Base-by-base conservation (phyloP, 1,140 invertebrate genomes). In the Wiebesia pumilae region DNA sequence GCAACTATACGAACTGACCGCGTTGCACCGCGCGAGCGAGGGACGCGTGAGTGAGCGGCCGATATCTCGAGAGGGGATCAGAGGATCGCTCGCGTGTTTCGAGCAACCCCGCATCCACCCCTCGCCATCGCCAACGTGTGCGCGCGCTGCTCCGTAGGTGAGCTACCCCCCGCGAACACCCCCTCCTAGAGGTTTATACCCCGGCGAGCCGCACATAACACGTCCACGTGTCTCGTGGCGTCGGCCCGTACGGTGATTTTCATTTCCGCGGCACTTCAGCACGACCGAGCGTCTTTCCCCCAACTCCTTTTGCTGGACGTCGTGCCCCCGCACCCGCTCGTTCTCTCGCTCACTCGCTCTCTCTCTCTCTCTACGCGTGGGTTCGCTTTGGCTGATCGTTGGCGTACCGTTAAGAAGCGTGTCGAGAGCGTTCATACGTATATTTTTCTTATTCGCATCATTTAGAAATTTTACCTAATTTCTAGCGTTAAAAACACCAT, bases 61-160 rank as follows among this genome's bases (percentile, higher is more conserved):
- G 92, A 93, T 93, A 93, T 93, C 93, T 93, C 90, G 89, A 90
- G 90, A 92, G 92, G 93, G 93, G 92, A 93, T 93, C 92, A 92
- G 92, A 93, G 91, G 91, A 93, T 93, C 92, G 93, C 90, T 93
- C 92, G 93, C 93, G 90, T 90, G 90, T 88, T 90, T 89, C 88
- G 62, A 79, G 40, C 73, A 51, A 73, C 67, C 47, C 71, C 33
- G 86, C 33, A 51, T 43, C 62, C 84, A 43, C 40, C 7, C 16
- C 51, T 62, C 40, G 47, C 69, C 12, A 30, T 30, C n/a, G 47
- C 58, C 69, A 10, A n/a, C 2, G 51, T 54, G 51, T 54, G 14
- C 51, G 51, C 51, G 51, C 51, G 51, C 51, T 2, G 14, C 19
- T 16, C n/a, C 43, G 19, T 75, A 30, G 30, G 67, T 24, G 35